Evolutionary conservation across 2,113 vertebrate genomes (phyloP).

Genomic region (Grus americana): DNA sequence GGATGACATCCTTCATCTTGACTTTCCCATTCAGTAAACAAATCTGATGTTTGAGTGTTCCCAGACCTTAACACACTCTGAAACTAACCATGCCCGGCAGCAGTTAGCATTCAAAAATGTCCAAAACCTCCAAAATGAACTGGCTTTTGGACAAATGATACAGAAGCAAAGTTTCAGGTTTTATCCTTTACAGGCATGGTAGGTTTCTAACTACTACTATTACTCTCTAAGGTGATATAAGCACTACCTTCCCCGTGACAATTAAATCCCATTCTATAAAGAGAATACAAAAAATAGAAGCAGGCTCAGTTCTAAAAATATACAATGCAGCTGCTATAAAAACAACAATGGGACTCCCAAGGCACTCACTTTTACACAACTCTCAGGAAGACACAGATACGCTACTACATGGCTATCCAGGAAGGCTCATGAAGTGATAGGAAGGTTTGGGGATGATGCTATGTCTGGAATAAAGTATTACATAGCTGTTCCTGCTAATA

Average conservation of each 20-base stretch:
- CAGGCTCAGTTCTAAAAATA: neutral
- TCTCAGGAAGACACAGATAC: neutral
- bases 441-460: neutral
- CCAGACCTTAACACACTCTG: neutral
- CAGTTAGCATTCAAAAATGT: neutral
- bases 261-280: neutral
- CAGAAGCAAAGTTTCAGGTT: neutral
- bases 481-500: neutral
- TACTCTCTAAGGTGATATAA: neutral
- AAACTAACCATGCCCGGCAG: neutral
- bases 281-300: neutral
- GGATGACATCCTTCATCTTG: neutral
- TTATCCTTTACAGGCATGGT: neutral
- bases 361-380: neutral
- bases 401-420: neutral
- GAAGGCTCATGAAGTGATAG: neutral
- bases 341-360: neutral
- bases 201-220: neutral
- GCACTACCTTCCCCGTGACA: neutral
- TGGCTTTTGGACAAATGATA: neutral
- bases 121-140: neutral
- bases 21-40: neutral
- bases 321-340: neutral
- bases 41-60: neutral
- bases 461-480: rapidly evolving